Evolutionary conservation across 2,113 vertebrate genomes (phyloP).

Genomic region (Vanacampus margaritifer): DNA sequence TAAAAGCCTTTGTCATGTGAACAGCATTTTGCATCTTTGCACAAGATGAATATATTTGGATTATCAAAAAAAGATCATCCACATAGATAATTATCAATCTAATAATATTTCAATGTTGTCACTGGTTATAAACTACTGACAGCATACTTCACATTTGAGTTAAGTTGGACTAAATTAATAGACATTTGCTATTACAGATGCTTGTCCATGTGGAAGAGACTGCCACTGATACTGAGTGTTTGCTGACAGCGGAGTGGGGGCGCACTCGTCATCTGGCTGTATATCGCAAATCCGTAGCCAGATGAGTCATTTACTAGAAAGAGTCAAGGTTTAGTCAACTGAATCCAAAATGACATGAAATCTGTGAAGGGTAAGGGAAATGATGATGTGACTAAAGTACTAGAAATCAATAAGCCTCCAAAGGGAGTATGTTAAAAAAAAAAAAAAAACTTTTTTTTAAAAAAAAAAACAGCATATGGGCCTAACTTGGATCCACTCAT

Average conservation of each 20-base stretch:
- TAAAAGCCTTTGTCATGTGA: background rate
- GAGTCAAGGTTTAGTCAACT: constrained; percentile 38
- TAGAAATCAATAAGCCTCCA: background rate
- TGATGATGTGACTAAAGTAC: constrained; percentile 7
- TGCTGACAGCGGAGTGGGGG: constrained; percentile 37
- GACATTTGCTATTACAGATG: constrained; percentile 32
- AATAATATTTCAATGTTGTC: background rate
- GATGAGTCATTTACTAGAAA: constrained; percentile 45
- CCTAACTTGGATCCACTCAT: constrained; percentile 21
- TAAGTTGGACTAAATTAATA: constrained; percentile 27
- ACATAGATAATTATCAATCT: background rate
- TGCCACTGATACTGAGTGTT: constrained; percentile 43
- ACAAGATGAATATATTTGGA: background rate
- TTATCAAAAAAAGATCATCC: background rate
- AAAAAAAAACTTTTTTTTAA: no score
- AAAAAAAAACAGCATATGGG: constrained; percentile 22
- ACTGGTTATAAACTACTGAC: background rate
- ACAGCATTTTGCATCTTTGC: background rate
- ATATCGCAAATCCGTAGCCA: constrained; percentile 36
- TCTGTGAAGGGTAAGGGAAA: constrained; percentile 14
- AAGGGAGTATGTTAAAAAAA: background rate
- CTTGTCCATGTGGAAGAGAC: constrained; percentile 53
- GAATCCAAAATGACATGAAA: constrained; percentile 45
- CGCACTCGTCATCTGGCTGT: constrained; percentile 42
- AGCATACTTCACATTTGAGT: constrained; percentile 13